phyloP scores from a whole-genome alignment of 2,888 invertebrate genomes.

The Catocala fraxini region DNA sequence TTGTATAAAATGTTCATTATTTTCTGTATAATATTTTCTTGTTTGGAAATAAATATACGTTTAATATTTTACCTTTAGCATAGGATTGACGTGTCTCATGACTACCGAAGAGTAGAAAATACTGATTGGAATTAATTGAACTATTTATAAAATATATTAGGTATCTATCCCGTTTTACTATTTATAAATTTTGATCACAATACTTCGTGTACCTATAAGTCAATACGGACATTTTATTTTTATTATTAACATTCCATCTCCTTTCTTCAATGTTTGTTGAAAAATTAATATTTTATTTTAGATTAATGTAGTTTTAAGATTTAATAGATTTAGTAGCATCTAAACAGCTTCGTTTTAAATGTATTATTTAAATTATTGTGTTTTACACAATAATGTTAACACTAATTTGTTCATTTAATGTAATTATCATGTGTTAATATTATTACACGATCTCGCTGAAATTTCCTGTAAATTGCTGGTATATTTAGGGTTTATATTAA shows the following conservation, averaged over 20 bases:
- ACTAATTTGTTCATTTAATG: slow-evolving; percentile 29
- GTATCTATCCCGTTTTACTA: slow-evolving; percentile 72
- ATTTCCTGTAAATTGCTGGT: slow-evolving; percentile 72
- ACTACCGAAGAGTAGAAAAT: slow-evolving; percentile 58
- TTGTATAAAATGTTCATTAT: too few relatives aligned
- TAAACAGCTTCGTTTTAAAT: slow-evolving; percentile 58
- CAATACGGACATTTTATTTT: slow-evolving; percentile 47
- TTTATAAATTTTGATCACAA: slow-evolving; percentile 70
- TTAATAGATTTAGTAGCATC: slow-evolving; percentile 64
- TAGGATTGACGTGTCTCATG: slow-evolving; percentile 70
- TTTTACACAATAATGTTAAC: slow-evolving; percentile 18
- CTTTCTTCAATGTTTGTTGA: slow-evolving; percentile 68
- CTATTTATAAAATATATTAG: slow-evolving; percentile 64
- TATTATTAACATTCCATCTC: slow-evolving; percentile 70
- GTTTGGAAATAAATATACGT: neutral
- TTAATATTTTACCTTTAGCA: slow-evolving; percentile 35
- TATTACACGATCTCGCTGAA: slow-evolving; percentile 54
- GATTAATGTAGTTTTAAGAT: slow-evolving; percentile 72
- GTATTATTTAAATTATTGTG: slow-evolving; percentile 25
- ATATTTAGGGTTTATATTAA: slow-evolving; percentile 79
- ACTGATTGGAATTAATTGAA: slow-evolving; percentile 51
- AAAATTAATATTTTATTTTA: slow-evolving; percentile 72
- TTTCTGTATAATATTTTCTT: too few relatives aligned
- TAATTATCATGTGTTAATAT: slow-evolving; percentile 30
- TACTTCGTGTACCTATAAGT: slow-evolving; percentile 67